Evolutionary conservation across 2,888 invertebrate genomes (phyloP).

Genomic region (Nasonia oneida): DNA sequence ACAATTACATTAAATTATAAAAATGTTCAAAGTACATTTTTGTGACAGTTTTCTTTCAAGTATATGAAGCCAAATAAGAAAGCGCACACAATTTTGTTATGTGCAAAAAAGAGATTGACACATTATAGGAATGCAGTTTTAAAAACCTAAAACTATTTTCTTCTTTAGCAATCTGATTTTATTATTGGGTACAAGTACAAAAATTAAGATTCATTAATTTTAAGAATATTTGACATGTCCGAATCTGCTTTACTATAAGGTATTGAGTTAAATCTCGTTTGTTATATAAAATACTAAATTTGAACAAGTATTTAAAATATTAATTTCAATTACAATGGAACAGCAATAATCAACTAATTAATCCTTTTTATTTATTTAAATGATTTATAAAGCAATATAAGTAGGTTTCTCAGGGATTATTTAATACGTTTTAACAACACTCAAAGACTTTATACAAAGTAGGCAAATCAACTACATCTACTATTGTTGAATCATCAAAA

Average conservation of each 20-base stretch:
- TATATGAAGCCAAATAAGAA: too few species aligned
- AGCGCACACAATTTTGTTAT: too few species aligned
- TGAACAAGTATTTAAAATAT: not conserved
- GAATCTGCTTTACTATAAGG: not conserved
- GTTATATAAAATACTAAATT: conserved; percentile 53
- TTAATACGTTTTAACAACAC: conserved; percentile 84
- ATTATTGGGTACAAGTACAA: too few species aligned
- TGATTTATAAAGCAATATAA: not conserved
- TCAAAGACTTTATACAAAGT: conserved; percentile 98
- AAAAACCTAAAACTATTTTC: too few species aligned
- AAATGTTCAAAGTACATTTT: too few species aligned
- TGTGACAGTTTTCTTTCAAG: too few species aligned
- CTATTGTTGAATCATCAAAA: conserved; percentile 87
- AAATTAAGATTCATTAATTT: conserved; percentile 30
- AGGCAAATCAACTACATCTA: conserved; percentile 92
- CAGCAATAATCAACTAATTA: not conserved
- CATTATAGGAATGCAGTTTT: too few species aligned
- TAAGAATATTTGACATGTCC: conserved; percentile 14
- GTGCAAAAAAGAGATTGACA: too few species aligned
- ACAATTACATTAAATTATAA: too few species aligned
- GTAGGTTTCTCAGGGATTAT: not conserved
- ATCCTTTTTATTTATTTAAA: not conserved
- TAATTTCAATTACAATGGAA: not conserved
- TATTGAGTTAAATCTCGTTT: conserved; percentile 58
- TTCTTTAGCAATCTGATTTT: too few species aligned